These are phyloP conservation scores for Drosophila subsilvestris DNA, from an alignment of 2,888 invertebrate species.

Conservation along the genomic window DNA sequence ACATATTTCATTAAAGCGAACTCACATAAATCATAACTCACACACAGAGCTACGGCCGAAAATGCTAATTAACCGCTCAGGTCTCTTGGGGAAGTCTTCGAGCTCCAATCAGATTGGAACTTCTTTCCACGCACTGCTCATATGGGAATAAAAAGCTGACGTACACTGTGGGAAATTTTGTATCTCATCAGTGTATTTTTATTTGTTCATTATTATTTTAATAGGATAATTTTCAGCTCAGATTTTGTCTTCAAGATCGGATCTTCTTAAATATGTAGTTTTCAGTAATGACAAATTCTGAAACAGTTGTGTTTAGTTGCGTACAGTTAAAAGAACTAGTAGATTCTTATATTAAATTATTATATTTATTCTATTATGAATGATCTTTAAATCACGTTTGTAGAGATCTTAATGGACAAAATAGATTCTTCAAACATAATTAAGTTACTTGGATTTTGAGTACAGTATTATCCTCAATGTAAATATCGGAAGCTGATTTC, in stretches of 20 bases:
- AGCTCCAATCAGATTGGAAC: constrained; percentile 18
- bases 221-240: neutral
- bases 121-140: constrained; percentile 13
- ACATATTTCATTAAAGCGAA: constrained; percentile 61
- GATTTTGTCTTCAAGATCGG: too few species aligned
- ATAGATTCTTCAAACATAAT: too few species aligned
- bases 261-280: too few species aligned
- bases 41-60: constrained; percentile 6
- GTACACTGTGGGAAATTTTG: neutral
- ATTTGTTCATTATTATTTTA: neutral
- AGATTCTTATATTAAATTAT: too few species aligned
- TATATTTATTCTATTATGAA: too few species aligned
- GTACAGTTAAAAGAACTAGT: too few species aligned
- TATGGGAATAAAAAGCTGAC: neutral
- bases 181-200: neutral
- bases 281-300: too few species aligned
- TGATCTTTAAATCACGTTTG: too few species aligned
- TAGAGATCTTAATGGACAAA: too few species aligned
- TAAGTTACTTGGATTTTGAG: too few species aligned
- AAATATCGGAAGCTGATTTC: constrained; percentile 25
- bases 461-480: too few species aligned
- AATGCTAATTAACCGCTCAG: constrained; percentile 67
- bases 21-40: constrained; percentile 60
- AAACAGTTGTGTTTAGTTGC: too few species aligned
- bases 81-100: constrained; percentile 20